Conservation (phyloP, 2,113 vertebrate species). For the Lepidothrix coronata region DNA sequence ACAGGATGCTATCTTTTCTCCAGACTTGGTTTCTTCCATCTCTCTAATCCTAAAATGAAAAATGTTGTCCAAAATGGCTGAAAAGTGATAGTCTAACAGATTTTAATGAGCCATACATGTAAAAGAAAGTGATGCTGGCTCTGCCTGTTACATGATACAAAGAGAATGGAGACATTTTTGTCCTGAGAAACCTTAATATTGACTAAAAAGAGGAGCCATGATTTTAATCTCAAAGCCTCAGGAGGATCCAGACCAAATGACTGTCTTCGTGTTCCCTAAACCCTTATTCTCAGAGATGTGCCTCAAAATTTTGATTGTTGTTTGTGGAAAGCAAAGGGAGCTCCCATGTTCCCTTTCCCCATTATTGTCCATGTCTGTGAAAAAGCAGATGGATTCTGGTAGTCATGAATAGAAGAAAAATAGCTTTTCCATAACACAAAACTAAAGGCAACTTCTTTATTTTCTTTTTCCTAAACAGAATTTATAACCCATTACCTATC, state of each 20-base stretch:
- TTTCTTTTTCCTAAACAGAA: neutral
- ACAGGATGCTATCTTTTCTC: neutral
- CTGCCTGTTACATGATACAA: neutral
- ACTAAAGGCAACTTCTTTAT: neutral
- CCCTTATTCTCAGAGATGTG: neutral
- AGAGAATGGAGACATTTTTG: neutral
- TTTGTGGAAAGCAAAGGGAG: neutral
- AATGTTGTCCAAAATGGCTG: neutral
- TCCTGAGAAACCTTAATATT: neutral
- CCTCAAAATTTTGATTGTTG: neutral
- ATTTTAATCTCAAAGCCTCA: neutral
- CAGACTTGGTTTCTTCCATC: neutral
- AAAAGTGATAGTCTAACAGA: neutral
- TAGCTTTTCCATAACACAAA: neutral
- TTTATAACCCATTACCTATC: slow-evolving; percentile 28
- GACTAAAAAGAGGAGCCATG: neutral
- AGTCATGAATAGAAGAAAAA: neutral
- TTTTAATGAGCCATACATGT: neutral
- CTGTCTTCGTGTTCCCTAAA: neutral
- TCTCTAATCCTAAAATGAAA: neutral
- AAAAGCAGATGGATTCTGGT: neutral
- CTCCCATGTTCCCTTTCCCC: neutral
- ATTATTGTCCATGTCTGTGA: neutral
- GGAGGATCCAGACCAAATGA: neutral
- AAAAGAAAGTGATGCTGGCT: neutral